Evolutionary conservation across 2,113 vertebrate genomes (phyloP), one percentile per base, ranked within the genome.

Genomic region (Oreochromis niloticus): DNA sequence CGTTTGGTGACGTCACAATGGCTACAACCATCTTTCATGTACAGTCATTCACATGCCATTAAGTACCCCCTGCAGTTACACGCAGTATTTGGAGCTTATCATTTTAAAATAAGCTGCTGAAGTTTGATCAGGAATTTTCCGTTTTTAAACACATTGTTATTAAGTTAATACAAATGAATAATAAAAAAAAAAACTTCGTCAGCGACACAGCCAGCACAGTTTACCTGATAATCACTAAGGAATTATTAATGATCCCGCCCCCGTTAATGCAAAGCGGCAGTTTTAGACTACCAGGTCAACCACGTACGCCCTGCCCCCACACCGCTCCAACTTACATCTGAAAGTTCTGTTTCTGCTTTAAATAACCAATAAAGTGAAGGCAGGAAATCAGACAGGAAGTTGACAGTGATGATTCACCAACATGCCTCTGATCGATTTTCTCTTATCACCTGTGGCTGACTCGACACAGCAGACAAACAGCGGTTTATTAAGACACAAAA

Each of bases 381-480:
- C 41, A 48, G 68, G 68, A 75, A 27, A 27, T 75, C 68, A 75
- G 54, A 43, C 59, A 66, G 61, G 79, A 85, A 85, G 84, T 75
- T n/a, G 10, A n/a, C 19, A 82, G 39, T 24, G 89, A 85, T 82
- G 79, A 85, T 39, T 88, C 90, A 88, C n/a, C 57, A 4, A 61
- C 66, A 27, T 50, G 30, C 4, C 1, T 54, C 3, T 7, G n/a
- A 86, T 93, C 90, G 91, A 88, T 88, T 36, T n/a, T 19, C 54
- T 84, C 22, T 27, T 7, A 63, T 94, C 92, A 94, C 93, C 94
- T 94, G 93, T 95, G 55, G 94, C 93, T 85, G 87, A 57, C 41
- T 27, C 68, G 54, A 1, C 39, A 78, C 48, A 66, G n/a, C 14
- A 9, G 7, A 8, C 54, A 13, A 46, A 24, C 57, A 12, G 19